Evolutionary conservation across 2,797 vertebrate species (phyloP), one percentile per base, ranked within the genome.

Genomic region (Enteromius afrohamiltoni): DNA sequence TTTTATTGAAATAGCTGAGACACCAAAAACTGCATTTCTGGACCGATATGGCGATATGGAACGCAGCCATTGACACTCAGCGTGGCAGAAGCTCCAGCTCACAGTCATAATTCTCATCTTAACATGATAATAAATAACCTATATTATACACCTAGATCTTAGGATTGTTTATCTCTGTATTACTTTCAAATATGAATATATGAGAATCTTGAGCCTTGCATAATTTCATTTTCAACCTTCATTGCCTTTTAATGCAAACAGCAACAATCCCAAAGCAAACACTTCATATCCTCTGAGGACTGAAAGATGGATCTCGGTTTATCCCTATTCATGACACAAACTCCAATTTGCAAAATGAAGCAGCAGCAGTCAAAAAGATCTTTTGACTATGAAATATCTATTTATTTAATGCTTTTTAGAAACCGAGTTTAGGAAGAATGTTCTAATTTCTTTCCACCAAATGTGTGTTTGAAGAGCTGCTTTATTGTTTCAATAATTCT

Each of bases 241-340:
- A 71, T 45, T 81, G 37, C 47, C 31, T 65, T 53, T 60, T 42
- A 67, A 55, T 23, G 62, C 73, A 76, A 83, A 83, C 64, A 58
- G 34, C 23, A 77, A 55, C 23, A 45, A 69, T 58, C 64, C 64
- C 49, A 45, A 77, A 4, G 49, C 81, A 83, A 77, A 60, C 49
- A 26, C 11, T 45, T 76, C 16, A 77, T 77, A 58, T 83, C 64
- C 62, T 65, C 47, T 16, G 21, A 3, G 19, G 31, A 53, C 11
- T 26, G n/a, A 40, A 29, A 62, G 60, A 81, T 34, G 23, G 29
- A 34, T 67, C 14, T 26, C 10, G 2, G 37, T 82, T 51, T 29
- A 75, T 82, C 47, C 16, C n/a, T 65, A 31, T 16, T 51, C 42
- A 19, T 11, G 55, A 73, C 68, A 73, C 16, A 42, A 58, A 49